Base-by-base conservation (phyloP, 2,888 invertebrate genomes). In the Hoplodrina blanda region DNA sequence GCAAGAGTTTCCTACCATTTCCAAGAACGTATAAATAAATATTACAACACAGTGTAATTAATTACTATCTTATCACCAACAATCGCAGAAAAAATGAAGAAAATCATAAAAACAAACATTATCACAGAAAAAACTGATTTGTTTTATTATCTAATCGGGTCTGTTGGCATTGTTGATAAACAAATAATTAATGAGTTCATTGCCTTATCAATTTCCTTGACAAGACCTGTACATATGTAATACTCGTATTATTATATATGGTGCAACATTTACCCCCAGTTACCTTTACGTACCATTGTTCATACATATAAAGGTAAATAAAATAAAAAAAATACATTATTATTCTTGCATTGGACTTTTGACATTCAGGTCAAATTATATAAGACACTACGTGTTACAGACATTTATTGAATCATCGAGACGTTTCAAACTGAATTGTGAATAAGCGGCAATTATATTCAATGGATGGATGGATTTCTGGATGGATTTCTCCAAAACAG, bases 121-220 rank as follows among this genome's bases (percentile, higher is more conserved):
- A 76, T 73, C 46, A 41, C 52, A 52, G 25, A 57, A 49, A 49
- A 59, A 68, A 67, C 74, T 60, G 73, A 81, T 81, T 84, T 62
- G 52, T 75, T 69, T 53, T 74, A 62, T 71, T 77, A 81, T 85
- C 74, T 85, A 71, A 80, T 80, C 74, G 6, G 37, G 50, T 55
- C 33, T 54, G 33, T 67, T 33, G n/a, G 52, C 52, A 50, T 62
- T 73, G 75, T 73, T 84, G 80, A 80, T 76, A 84, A 80, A 76
- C 56, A 84, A 81, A 77, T 75, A 72, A 50, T 54, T 75, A 72
- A 52, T 54, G 73, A 76, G 81, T 85, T 85, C 81, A 73, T 81
- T 78, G 76, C 71, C 67, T 83, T 78, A 80, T 78, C 76, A 76
- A 78, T 78, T 69, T 60, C 76, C 70, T 85, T 80, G 69, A 72